Conservation (phyloP, 2,797 vertebrate species). For the Phaenicophaeus curvirostris region DNA sequence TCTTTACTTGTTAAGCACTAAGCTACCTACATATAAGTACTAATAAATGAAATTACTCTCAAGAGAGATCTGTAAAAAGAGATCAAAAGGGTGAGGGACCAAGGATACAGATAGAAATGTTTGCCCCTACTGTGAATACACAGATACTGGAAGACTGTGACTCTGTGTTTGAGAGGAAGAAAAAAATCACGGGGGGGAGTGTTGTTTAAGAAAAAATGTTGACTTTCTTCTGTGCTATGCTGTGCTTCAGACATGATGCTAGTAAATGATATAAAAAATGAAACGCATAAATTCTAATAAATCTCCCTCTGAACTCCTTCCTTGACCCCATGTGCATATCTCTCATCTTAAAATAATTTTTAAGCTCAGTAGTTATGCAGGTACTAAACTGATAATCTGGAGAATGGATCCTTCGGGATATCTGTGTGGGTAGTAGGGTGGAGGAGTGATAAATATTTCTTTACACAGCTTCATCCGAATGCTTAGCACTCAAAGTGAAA, state of each 20-base stretch:
- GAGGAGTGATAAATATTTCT: neutral
- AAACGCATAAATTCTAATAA: neutral
- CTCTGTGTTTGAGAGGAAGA: neutral
- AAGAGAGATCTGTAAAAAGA: neutral
- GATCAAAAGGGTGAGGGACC: neutral
- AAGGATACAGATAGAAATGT: neutral
- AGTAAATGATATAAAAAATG: neutral
- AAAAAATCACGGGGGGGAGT: neutral
- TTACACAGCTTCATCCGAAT: neutral
- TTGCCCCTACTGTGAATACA: neutral
- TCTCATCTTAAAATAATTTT: neutral
- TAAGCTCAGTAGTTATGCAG: neutral
- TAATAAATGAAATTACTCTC: neutral
- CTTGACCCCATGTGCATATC: accelerated
- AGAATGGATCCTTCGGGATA: neutral
- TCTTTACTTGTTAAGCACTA: neutral
- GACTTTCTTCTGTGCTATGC: neutral
- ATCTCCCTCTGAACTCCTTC: neutral
- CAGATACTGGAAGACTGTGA: neutral
- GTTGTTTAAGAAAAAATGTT: neutral
- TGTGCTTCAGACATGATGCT: neutral
- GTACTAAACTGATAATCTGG: neutral
- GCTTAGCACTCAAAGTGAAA: neutral
- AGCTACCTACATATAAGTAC: neutral
- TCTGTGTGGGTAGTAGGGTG: neutral